Evolutionary conservation across 2,113 vertebrate species (phyloP), one percentile per base, ranked within the genome.

Genomic region (Indicator maculatus): DNA sequence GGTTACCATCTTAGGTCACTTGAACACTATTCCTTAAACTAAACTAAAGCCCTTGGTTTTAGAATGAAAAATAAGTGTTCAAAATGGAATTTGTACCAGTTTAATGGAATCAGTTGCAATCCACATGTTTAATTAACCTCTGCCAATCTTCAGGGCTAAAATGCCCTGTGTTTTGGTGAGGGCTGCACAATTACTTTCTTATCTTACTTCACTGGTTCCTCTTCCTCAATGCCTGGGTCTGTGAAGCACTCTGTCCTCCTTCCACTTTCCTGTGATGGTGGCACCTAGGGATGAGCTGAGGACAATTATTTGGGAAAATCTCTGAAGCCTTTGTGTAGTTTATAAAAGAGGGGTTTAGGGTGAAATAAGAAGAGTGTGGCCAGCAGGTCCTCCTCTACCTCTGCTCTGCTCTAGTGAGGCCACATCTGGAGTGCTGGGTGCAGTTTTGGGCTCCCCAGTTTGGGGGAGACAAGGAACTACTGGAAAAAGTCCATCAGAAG

Each of bases 241-340:
- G 72, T 1, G 2, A n/a, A 19, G 21, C 9, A 1, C 50, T 78
- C 38, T 55, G 31, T 21, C 56, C 55, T 2, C 0, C 3, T 75
- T 31, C 63, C 71, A 13, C 27, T 60, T 38, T 30, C 36, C 69
- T 23, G 4, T 5, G 11, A 1, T 2, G 33, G 5, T 11, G 3
- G 11, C 17, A 0, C 0, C 0, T 0, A 26, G 17, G n/a, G 55
- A 30, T 0, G 0, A 3, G 10, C 12, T 0, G 24, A 30, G 38
- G 73, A 11, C 17, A 55, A 45, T 12, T 10, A 27, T 17, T 36
- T 56, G 27, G 52, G n/a, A 28, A 27, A n/a, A 80, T 3, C 21
- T 53, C 75, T 2, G 2, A 18, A 44, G 27, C 1, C 1, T 60
- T 72, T 6, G 0, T 0, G 0, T 4, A 72, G 10, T 61, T 88